phyloP scores from a whole-genome alignment of 1,140 invertebrate genomes.

The Hirudo medicinalis region DNA sequence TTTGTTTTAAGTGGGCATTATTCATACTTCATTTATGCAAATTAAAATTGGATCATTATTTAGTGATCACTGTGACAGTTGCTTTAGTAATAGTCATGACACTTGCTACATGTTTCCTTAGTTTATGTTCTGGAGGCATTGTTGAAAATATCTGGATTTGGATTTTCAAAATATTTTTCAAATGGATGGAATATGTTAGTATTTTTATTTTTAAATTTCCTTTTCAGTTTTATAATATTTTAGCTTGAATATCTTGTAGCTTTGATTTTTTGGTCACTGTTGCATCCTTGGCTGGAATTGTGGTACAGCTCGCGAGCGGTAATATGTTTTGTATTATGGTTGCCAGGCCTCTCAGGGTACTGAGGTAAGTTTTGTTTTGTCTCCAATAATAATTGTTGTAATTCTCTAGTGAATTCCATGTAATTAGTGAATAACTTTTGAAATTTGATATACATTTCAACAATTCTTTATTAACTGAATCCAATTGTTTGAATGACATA shows the following conservation, averaged over 20 bases:
- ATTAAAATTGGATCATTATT: too few species aligned
- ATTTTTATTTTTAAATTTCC: neutral
- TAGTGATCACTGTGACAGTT: too few species aligned
- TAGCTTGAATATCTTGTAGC: slow-evolving; percentile 25
- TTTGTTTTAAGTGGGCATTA: slow-evolving; percentile 14
- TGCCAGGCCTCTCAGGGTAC: slow-evolving; percentile 44
- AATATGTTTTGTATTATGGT: slow-evolving; percentile 59
- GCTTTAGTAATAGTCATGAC: too few species aligned
- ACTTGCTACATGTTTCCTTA: slow-evolving; percentile 38
- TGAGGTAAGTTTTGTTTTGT: slow-evolving; percentile 30
- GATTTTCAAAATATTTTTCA: slow-evolving; percentile 56
- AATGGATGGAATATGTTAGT: slow-evolving; percentile 67
- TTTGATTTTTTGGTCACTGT: slow-evolving; percentile 65
- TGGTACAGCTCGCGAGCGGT: slow-evolving; percentile 52
- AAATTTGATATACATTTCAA: too few species aligned
- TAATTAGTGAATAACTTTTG: too few species aligned
- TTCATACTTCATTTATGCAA: neutral
- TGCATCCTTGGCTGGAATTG: slow-evolving; percentile 53
- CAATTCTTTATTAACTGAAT: too few species aligned
- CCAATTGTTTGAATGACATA: too few species aligned
- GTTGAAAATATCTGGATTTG: slow-evolving; percentile 59
- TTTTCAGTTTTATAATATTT: neutral
- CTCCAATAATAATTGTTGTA: neutral
- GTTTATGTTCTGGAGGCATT: slow-evolving; percentile 63
- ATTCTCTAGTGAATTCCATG: too few species aligned